phyloP scores from a whole-genome alignment of 2,888 invertebrate species.

The Amaurobius ferox region DNA sequence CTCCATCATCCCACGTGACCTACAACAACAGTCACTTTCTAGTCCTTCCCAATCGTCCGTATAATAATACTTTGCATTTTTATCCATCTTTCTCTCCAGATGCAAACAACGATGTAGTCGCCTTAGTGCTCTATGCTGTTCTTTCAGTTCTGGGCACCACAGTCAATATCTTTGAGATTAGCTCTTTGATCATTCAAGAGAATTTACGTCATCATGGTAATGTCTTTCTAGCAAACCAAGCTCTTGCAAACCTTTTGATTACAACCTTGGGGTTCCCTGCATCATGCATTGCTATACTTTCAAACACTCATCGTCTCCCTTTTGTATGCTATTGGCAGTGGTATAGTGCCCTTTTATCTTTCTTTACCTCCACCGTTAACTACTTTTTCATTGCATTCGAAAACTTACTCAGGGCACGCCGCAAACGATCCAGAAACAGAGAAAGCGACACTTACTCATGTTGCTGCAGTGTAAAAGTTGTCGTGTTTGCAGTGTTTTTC shows the following conservation, averaged over 20 bases:
- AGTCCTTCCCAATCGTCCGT: constrained; percentile 21
- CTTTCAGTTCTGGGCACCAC: constrained; percentile 72
- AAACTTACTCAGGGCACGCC: constrained; percentile 69
- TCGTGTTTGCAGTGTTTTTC: constrained; percentile 60
- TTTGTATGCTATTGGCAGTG: constrained; percentile 72
- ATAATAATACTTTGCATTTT: constrained; percentile 27
- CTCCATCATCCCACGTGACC: constrained; percentile 35
- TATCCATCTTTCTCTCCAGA: constrained; percentile 24
- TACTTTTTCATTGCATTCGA: constrained; percentile 72
- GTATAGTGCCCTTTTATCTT: constrained; percentile 69
- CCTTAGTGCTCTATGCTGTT: constrained; percentile 67
- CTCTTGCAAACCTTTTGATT: constrained; percentile 71
- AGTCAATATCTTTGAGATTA: constrained; percentile 72
- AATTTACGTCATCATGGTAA: constrained; percentile 70
- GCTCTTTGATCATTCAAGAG: constrained; percentile 72
- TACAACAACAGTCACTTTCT: constrained; percentile 28
- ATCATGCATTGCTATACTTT: constrained; percentile 70
- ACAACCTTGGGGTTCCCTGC: constrained; percentile 67
- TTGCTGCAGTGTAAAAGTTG: constrained; percentile 59
- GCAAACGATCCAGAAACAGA: constrained; percentile 34
- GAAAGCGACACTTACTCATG: constrained; percentile 50
- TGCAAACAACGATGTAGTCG: constrained; percentile 52
- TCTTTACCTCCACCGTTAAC: constrained; percentile 67
- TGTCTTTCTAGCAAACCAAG: constrained; percentile 71
- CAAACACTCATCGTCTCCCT: constrained; percentile 45